Evolutionary conservation across 2,113 vertebrate genomes (phyloP).

Genomic region (Chascanopsetta lugubris): DNA sequence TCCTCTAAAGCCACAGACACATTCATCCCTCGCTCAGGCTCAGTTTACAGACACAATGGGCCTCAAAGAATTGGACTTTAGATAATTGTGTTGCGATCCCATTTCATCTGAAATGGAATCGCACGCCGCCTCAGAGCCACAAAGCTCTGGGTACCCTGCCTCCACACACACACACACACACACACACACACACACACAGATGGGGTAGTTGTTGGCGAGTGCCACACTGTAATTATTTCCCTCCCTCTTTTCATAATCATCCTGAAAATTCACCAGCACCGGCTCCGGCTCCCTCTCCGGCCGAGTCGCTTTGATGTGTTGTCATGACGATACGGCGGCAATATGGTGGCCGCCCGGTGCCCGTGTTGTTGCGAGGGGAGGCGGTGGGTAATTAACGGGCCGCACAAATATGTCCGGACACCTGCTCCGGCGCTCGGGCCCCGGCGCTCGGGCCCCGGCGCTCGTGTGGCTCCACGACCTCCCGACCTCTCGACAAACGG

Average conservation of each 20-base stretch:
- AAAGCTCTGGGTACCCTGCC: slow-evolving; percentile 51
- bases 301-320: slow-evolving; percentile 54
- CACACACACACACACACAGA: slow-evolving; percentile 28
- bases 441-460: no score
- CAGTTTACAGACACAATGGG: slow-evolving; percentile 80
- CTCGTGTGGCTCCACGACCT: slow-evolving; percentile 46
- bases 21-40: slow-evolving; percentile 76
- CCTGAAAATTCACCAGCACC: slow-evolving; percentile 56
- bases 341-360: slow-evolving; percentile 39
- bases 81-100: slow-evolving; percentile 83
- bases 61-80: slow-evolving; percentile 80
- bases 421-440: slow-evolving; percentile 59
- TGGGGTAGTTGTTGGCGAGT: slow-evolving; percentile 60
- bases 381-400: slow-evolving; percentile 56
- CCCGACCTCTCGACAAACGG: slow-evolving; percentile 45
- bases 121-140: slow-evolving; percentile 49
- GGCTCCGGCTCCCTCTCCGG: slow-evolving; percentile 29
- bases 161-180: slow-evolving; percentile 8
- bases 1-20: slow-evolving; percentile 59
- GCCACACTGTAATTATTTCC: slow-evolving; percentile 52
- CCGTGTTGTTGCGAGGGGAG: slow-evolving; percentile 37
- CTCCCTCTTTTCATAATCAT: slow-evolving; percentile 57
- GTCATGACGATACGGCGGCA: slow-evolving; percentile 64
- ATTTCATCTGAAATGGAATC: slow-evolving; percentile 82
- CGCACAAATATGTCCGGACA: slow-evolving; percentile 59